A percentile compares a stretch with the other conserved stretches of the same genome.
phyloP scores from a whole-genome alignment of 2,797 vertebrate species.

The Uromys caudimaculatus region DNA sequence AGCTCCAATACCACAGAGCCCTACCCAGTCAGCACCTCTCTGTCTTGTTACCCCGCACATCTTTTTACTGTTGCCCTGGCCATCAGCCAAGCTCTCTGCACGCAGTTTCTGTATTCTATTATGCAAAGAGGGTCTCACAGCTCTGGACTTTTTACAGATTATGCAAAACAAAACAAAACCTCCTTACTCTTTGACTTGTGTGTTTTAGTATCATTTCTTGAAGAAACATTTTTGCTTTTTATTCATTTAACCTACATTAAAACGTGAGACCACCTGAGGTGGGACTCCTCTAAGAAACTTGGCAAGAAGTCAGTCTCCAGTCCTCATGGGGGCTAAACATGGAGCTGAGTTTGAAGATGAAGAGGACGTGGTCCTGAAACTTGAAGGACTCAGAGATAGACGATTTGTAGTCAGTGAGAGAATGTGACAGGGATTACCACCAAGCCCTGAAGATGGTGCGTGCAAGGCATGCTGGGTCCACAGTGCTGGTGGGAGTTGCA shows the following conservation, averaged over 20 bases:
- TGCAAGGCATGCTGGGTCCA: not conserved
- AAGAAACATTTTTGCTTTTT: not conserved
- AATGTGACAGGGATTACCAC: not conserved
- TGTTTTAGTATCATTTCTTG: slow-evolving; percentile 48
- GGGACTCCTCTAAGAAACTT: not conserved
- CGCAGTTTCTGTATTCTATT: slow-evolving; percentile 29
- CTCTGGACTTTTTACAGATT: slow-evolving; percentile 68
- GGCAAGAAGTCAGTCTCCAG: not conserved
- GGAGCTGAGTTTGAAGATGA: not conserved
- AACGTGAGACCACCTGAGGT: not conserved
- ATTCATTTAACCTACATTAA: not conserved
- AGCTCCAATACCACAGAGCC: not conserved
- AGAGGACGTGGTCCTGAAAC: not conserved
- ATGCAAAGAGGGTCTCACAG: slow-evolving; percentile 66
- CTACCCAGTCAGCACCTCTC: not conserved
- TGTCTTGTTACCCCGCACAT: not conserved
- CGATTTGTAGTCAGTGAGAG: not conserved
- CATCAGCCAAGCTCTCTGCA: not conserved
- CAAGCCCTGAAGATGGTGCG: not conserved
- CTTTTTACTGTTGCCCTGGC: slow-evolving; percentile 11
- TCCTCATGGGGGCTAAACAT: not conserved
- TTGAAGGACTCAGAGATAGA: not conserved
- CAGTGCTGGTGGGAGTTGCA: not conserved
- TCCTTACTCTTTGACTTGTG: slow-evolving; percentile 61
- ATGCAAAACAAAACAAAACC: slow-evolving; percentile 64